phyloP scores from a whole-genome alignment of 2,113 vertebrate species.

The Bos javanicus region DNA sequence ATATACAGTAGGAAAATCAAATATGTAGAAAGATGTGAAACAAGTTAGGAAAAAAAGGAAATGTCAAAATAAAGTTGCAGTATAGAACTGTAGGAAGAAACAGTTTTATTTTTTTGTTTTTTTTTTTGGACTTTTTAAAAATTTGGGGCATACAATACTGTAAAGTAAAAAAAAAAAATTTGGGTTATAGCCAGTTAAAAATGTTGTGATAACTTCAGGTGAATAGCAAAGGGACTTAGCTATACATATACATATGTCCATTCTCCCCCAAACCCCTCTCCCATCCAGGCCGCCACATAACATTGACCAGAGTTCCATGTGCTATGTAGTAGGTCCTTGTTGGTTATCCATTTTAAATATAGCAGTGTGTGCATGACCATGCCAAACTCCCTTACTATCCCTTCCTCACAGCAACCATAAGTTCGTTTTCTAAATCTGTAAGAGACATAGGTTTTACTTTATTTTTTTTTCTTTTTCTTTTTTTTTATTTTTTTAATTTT shows the following conservation, averaged over 20 bases:
- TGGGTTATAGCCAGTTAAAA: neutral
- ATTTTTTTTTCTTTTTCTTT: too few relatives aligned
- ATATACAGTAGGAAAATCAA: neutral
- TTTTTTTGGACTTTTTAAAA: neutral
- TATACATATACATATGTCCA: neutral
- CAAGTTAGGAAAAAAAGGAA: neutral
- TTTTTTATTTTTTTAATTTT: too few relatives aligned
- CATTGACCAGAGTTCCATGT: neutral
- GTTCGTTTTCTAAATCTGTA: neutral
- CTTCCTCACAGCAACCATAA: neutral
- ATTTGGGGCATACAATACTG: too few relatives aligned
- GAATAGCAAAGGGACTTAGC: neutral
- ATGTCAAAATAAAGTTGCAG: neutral
- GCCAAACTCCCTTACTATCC: neutral
- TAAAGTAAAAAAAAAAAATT: too few relatives aligned
- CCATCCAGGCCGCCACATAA: neutral
- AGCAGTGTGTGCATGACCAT: neutral
- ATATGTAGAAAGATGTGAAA: neutral
- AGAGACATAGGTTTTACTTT: neutral
- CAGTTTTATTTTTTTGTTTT: neutral
- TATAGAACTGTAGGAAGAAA: neutral
- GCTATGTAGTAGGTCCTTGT: neutral
- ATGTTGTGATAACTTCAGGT: neutral
- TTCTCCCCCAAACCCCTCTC: neutral
- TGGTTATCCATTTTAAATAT: neutral